phyloP scores from a whole-genome alignment of 2,113 vertebrate genomes.

The Martes martes region DNA sequence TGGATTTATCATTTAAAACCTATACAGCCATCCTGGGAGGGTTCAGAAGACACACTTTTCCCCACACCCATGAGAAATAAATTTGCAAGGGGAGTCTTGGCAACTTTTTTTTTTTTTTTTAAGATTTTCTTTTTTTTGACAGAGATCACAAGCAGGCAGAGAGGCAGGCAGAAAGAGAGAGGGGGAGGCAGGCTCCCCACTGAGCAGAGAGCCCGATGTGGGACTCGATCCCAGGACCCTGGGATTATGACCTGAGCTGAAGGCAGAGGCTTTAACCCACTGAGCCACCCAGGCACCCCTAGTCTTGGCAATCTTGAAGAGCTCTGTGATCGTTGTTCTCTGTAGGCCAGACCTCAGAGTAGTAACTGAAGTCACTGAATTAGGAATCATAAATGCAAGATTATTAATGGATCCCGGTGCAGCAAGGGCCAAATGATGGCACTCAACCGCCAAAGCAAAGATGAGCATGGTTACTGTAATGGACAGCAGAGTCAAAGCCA shows the following conservation, averaged over 20 bases:
- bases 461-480: accelerated
- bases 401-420: background rate
- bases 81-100: background rate
- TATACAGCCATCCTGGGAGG: background rate
- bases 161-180: too few relatives aligned
- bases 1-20: background rate
- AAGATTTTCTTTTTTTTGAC: too few relatives aligned
- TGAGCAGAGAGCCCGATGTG: too few relatives aligned
- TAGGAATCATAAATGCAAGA: background rate
- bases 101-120: background rate
- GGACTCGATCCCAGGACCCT: too few relatives aligned
- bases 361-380: background rate
- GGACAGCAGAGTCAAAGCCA: background rate
- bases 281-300: too few relatives aligned
- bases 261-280: too few relatives aligned
- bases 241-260: too few relatives aligned
- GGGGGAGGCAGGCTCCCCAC: too few relatives aligned
- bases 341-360: background rate
- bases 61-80: background rate
- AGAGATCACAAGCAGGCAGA: too few relatives aligned
- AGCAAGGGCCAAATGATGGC: background rate
- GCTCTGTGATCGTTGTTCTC: background rate
- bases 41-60: background rate
- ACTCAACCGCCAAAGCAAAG: background rate
- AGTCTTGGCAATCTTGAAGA: background rate